A percentile compares a stretch with the other conserved stretches of the same genome.
Evolutionary conservation across 2,113 vertebrate species (phyloP).

Genomic region (Hemiprocne comata): DNA sequence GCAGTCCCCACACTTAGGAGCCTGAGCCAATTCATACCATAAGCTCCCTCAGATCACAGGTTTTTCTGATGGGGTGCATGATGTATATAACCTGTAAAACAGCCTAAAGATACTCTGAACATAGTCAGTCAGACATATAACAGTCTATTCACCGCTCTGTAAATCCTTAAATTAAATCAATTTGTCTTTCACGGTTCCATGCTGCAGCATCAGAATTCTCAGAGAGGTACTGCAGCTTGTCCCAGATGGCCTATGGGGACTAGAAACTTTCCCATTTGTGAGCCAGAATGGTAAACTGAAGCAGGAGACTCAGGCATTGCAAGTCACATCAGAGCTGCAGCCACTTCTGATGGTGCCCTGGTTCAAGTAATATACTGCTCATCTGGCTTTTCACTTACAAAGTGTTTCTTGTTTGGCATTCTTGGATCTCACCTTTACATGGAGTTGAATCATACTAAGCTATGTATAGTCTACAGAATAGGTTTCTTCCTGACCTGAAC

Average conservation of each 20-base stretch:
- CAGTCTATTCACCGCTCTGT: neutral
- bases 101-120: neutral
- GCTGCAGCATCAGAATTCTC: neutral
- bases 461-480: neutral
- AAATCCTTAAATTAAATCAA: neutral
- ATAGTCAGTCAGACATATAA: neutral
- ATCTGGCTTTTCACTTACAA: neutral
- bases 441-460: neutral
- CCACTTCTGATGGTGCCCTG: neutral
- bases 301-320: neutral
- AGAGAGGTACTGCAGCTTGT: neutral
- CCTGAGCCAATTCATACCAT: neutral
- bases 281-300: neutral
- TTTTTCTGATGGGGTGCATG: neutral
- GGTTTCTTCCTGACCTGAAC: neutral
- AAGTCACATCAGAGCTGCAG: neutral
- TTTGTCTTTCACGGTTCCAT: neutral
- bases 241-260: rapidly evolving
- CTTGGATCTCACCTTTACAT: neutral
- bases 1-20: neutral
- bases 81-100: neutral
- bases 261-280: neutral
- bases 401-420: neutral
- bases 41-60: neutral
- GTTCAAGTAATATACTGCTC: neutral